phyloP scores from a whole-genome alignment of 2,113 vertebrate genomes.

The Psittacara wagleri region DNA sequence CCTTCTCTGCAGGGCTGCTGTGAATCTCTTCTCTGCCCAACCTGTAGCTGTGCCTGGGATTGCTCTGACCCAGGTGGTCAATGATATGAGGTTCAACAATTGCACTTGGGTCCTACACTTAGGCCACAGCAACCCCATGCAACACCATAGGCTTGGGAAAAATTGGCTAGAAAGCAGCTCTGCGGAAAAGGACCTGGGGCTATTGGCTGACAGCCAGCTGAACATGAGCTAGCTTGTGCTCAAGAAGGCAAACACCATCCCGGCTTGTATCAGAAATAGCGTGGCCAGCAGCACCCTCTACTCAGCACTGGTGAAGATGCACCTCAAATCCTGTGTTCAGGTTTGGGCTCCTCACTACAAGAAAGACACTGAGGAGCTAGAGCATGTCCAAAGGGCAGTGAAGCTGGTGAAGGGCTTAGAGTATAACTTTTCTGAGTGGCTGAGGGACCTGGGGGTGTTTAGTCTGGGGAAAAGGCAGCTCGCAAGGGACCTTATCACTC shows the following conservation, averaged over 20 bases:
- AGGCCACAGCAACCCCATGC: not conserved
- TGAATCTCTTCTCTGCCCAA: too few species aligned
- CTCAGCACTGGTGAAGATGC: not conserved
- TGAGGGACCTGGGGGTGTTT: not conserved
- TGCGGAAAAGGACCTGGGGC: not conserved
- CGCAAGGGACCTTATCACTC: fast-evolving
- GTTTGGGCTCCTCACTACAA: not conserved
- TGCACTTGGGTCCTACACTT: not conserved
- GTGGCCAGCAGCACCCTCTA: not conserved
- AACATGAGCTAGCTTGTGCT: not conserved
- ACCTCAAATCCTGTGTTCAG: not conserved
- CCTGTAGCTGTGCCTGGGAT: too few species aligned
- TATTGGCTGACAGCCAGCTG: not conserved
- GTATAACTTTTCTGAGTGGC: not conserved
- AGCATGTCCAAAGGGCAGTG: not conserved
- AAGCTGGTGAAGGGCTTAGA: not conserved
- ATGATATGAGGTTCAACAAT: not conserved
- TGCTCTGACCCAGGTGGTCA: too few species aligned
- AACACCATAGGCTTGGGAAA: not conserved
- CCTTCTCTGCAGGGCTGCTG: too few species aligned
- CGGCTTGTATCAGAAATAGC: not conserved
- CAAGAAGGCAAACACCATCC: not conserved
- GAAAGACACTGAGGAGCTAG: not conserved
- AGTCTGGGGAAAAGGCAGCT: not conserved
- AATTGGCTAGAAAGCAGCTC: not conserved